Evolutionary conservation across 2,797 vertebrate genomes (phyloP), one percentile per base, ranked within the genome.

Genomic region (Enteromius paludinosus): DNA sequence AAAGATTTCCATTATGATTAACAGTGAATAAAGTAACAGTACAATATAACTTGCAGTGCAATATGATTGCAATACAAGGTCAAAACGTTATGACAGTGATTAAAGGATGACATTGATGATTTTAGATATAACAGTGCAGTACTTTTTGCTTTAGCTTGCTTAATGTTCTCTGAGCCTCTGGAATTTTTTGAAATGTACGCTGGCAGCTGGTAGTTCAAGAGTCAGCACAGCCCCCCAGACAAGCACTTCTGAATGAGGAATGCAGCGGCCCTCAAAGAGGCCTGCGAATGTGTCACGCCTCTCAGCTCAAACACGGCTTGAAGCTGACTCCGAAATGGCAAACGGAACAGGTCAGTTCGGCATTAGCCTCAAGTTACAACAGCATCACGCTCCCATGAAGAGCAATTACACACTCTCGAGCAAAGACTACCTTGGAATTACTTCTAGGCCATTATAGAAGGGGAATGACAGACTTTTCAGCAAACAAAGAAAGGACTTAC

Each of bases 271-370:
- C 66, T 83, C 54, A 66, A 43, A 81, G 62, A 66, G 70, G 59
- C 59, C 69, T 65, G 79, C 0, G 30, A 81, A 74, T 74, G 70
- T 81, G 70, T 74, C 79, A 74, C 30, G n/a, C 59, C 70, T 81
- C 70, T 81, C 59, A 49, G 59, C 59, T 81, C 70, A 81, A 81
- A 81, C 59, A 49, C 45, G 59, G 10, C 79, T 81, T 52, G 43
- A 33, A 79, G 70, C 61, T 56, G 47, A 45, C 52, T 25, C 59
- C 17, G 65, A 86, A 77, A 83, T 77, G 78, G 66, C 85, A 86
- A 83, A 81, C 84, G 89, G 86, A 90, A 89, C 61, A 82, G 88
- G 89, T 89, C 89, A 90, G 80, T 87, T 85, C 79, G 88, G 89
- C 88, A 89, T 91, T 91, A 90, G 90, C 90, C 89, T 70, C 83